Conservation (phyloP, 1,140 invertebrate species). For the Paralvinella palmiformis region DNA sequence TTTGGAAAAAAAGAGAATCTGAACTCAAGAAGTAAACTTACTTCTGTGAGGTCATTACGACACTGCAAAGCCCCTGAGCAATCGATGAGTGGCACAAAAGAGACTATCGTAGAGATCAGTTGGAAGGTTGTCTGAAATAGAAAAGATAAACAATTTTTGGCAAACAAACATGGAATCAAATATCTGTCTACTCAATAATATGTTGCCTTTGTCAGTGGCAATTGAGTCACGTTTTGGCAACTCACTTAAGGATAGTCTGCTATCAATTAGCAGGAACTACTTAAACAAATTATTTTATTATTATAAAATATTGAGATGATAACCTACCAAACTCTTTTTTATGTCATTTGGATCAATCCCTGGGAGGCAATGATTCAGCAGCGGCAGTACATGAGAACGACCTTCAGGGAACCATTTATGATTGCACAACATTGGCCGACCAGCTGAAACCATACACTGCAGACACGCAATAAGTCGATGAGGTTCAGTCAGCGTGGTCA, state of each 20-base stretch:
- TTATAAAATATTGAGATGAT: not conserved
- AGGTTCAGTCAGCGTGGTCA: constrained; percentile 82
- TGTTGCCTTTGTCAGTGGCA: too few species aligned
- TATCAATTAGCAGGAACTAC: too few species aligned
- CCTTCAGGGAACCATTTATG: constrained; percentile 64
- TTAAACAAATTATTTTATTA: too few species aligned
- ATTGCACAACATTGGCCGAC: constrained; percentile 57
- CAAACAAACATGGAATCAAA: too few species aligned
- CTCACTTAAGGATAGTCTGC: too few species aligned
- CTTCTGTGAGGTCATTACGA: constrained; percentile 66
- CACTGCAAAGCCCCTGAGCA: constrained; percentile 66
- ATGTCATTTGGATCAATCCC: constrained; percentile 88
- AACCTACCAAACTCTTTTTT: constrained; percentile 68
- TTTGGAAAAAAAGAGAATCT: too few species aligned
- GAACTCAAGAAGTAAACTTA: too few species aligned
- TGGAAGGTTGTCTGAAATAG: constrained; percentile 58
- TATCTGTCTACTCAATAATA: too few species aligned
- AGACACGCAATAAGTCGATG: constrained; percentile 75
- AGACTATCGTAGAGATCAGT: constrained; percentile 69
- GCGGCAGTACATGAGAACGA: constrained; percentile 70
- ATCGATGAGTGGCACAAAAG: constrained; percentile 74
- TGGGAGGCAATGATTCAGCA: constrained; percentile 72
- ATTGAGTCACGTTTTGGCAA: too few species aligned
- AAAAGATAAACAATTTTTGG: not conserved
- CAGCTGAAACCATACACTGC: constrained; percentile 66